These are phyloP conservation scores for Calcarius lapponicus DNA, from an alignment of 2,797 vertebrate species.

Conservation along the genomic window DNA sequence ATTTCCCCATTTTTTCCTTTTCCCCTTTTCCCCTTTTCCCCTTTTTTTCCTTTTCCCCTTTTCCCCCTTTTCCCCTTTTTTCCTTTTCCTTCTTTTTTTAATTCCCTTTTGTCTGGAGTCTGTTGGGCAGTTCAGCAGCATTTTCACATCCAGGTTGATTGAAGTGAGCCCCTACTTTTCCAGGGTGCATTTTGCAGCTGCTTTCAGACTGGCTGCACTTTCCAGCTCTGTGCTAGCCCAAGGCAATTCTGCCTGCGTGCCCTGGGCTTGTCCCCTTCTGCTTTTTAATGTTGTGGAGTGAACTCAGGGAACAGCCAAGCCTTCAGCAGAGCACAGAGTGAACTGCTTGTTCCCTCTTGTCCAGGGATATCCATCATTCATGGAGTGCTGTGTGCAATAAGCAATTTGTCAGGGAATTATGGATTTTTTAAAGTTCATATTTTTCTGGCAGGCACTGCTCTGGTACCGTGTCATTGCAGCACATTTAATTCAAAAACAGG, in stretches of 20 bases:
- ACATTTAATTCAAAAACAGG: neutral
- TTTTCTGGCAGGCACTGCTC: neutral
- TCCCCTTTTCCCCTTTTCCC: too few relatives aligned
- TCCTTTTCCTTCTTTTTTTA: too few relatives aligned
- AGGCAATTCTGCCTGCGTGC: neutral
- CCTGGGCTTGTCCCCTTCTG: neutral
- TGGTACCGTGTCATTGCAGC: neutral
- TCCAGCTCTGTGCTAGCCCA: neutral
- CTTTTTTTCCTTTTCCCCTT: fast-evolving
- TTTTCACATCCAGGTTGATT: neutral
- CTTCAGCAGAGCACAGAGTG: neutral
- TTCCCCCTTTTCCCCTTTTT: too few relatives aligned
- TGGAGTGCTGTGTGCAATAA: neutral
- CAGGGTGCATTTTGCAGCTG: neutral
- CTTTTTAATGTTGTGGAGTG: neutral
- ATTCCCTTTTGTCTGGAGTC: neutral
- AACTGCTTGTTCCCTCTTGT: neutral
- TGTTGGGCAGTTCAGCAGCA: neutral
- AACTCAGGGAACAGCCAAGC: neutral
- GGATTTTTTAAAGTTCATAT: conserved; percentile 23
- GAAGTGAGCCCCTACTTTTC: neutral
- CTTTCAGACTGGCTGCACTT: neutral
- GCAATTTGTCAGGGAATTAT: conserved; percentile 23
- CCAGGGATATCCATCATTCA: neutral
- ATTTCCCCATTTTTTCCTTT: too few relatives aligned